A percentile compares a stretch with the other conserved stretches of the same genome.
phyloP scores from a whole-genome alignment of 2,888 invertebrate genomes.

The Eupeodes latifasciatus region DNA sequence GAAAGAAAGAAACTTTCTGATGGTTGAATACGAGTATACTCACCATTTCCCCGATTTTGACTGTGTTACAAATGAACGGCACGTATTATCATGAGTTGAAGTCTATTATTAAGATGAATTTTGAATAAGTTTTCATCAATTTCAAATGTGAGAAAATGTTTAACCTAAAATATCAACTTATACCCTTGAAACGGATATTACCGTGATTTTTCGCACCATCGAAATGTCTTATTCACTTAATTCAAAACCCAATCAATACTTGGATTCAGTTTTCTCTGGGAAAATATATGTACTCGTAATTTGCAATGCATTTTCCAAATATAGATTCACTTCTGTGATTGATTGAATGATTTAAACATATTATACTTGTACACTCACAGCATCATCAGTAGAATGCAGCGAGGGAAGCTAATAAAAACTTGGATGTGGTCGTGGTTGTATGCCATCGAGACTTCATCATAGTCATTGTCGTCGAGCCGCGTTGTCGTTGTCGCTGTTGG shows the following conservation, averaged over 20 bases:
- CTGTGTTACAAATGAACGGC: no score
- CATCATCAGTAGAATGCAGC: slow-evolving; percentile 16
- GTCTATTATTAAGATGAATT: no score
- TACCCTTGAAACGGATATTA: neutral
- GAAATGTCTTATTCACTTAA: slow-evolving; percentile 35
- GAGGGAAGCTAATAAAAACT: slow-evolving; percentile 68
- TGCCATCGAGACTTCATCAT: slow-evolving; percentile 11
- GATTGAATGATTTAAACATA: slow-evolving; percentile 61
- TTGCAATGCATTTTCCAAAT: slow-evolving; percentile 67
- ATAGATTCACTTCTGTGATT: slow-evolving; percentile 72
- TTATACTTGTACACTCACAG: no score
- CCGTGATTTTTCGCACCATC: neutral
- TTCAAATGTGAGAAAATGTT: no score
- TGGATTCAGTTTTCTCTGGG: neutral
- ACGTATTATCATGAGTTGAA: no score
- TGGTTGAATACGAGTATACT: no score
- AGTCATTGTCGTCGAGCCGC: slow-evolving; percentile 12
- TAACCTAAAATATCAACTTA: no score
- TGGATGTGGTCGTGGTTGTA: slow-evolving; percentile 39
- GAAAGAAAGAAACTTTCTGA: no score
- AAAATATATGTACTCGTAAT: slow-evolving; percentile 7
- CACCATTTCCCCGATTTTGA: no score
- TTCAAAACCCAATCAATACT: slow-evolving; percentile 1
- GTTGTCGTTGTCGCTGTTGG: slow-evolving; percentile 54
- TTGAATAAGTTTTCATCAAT: no score